These are phyloP conservation scores for Typhlomys cinereus DNA, from an alignment of 2,113 vertebrate genomes.

Conservation along the genomic window DNA sequence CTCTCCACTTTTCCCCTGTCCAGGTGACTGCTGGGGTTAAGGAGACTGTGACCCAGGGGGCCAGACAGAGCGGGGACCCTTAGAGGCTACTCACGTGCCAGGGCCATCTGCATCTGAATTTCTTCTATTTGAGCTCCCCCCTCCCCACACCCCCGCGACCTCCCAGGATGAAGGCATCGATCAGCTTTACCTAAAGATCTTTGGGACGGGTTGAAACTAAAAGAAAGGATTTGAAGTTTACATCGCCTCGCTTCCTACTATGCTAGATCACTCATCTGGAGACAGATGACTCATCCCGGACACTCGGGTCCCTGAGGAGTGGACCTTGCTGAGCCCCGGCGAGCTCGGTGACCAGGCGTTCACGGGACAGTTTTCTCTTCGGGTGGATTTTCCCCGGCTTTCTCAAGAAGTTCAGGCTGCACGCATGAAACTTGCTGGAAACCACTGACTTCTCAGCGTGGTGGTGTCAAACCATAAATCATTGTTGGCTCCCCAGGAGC, in stretches of 20 bases:
- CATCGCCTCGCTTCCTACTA: too few species aligned
- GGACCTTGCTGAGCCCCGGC: background rate
- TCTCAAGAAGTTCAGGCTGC: background rate
- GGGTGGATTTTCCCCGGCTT: conserved; percentile 33
- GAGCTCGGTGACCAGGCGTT: background rate
- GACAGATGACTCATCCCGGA: background rate
- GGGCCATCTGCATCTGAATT: too few species aligned
- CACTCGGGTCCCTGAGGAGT: background rate
- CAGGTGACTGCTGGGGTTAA: background rate
- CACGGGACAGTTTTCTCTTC: background rate
- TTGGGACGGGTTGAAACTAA: background rate
- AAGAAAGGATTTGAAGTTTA: background rate
- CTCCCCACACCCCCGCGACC: background rate
- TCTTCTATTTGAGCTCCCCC: background rate
- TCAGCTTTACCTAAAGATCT: background rate
- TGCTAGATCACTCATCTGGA: background rate
- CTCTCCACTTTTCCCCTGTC: background rate
- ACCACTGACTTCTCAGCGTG: background rate
- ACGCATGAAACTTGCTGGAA: conserved; percentile 44
- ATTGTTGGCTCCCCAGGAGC: background rate
- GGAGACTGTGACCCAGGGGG: too few species aligned
- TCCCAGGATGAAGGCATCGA: background rate
- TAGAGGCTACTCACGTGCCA: background rate
- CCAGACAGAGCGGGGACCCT: too few species aligned
- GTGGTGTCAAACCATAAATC: conserved; percentile 47